Conservation (phyloP, 2,113 vertebrate genomes). For the Pomatorhinus ruficollis region DNA sequence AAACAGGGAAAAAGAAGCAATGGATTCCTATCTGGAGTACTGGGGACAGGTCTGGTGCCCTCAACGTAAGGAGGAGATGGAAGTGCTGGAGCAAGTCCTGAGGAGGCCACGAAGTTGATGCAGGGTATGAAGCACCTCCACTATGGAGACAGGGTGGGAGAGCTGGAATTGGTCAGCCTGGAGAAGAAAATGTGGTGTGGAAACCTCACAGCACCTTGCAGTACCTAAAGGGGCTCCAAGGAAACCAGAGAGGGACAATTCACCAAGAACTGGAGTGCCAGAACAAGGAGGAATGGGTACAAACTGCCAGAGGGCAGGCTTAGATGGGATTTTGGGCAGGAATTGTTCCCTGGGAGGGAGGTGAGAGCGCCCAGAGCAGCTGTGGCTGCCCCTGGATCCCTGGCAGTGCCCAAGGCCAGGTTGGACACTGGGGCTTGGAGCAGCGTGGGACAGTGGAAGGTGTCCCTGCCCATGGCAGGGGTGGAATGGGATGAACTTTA, state of each 20-base stretch:
- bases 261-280: neutral
- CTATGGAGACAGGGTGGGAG: neutral
- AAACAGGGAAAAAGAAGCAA: neutral
- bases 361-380: neutral
- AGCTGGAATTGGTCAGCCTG: neutral
- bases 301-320: neutral
- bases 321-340: neutral
- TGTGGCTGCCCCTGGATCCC: neutral
- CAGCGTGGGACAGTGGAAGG: neutral
- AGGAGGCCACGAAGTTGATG: neutral
- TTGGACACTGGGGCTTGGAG: neutral
- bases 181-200: neutral
- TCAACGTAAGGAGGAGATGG: neutral
- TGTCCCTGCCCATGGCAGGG: neutral
- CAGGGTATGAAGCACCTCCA: neutral
- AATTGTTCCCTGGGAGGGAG: neutral
- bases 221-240: neutral
- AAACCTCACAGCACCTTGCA: neutral
- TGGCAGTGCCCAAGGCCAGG: neutral
- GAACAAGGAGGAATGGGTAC: neutral
- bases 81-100: accelerated
- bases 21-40: neutral
- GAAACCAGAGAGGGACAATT: neutral
- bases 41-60: accelerated
- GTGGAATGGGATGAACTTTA: accelerated